Evolutionary conservation across 2,888 invertebrate species (phyloP), one percentile per base, ranked within the genome.

Genomic region (Cancer borealis): DNA sequence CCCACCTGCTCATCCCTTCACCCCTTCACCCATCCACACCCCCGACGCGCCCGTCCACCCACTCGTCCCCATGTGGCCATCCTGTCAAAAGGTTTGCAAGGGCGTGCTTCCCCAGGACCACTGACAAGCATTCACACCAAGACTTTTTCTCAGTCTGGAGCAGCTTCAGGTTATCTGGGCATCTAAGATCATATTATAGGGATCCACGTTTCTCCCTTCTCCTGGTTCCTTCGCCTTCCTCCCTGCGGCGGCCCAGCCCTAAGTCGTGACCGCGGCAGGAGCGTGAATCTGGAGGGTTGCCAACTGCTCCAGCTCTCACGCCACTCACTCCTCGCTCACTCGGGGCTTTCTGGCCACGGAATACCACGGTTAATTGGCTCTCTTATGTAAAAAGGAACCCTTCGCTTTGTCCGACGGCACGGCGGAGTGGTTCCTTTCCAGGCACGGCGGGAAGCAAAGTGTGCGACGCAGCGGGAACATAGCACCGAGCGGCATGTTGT

Each of bases 201-300:
- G 10, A 79, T 30, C 79, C 30, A 30, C 79, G 30, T 79, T 30
- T 6, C 30, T 79, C 14, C 30, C n/a, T 54, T 73, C 73, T 17
- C 26, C 26, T 73, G 8, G 21, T 73, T 26, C 26, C n/a, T 8
- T 6, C 26, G n/a, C 26, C 73, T 21, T 21, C 73, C 73, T 79
- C 79, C 30, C 79, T 26, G 66, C 66, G 66, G 66, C 66, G 66
- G n/a, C 66, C 21, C 66, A 66, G 66, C 66, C 21, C 79, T 30
- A 79, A 79, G 30, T 79, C 79, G 79, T 79, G 79, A 79, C 79
- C 79, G 12, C 6, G 30, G 79, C 30, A 79, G 30, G 79, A 79
- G 30, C 79, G 79, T 30, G 79, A 79, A 30, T 79, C 79, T 79
- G 79, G 79, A 79, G 30, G 79, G 79, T 30, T 79, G 79, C 79